Conservation (phyloP, 2,888 invertebrate genomes). For the Blastobasis lacticolella region DNA sequence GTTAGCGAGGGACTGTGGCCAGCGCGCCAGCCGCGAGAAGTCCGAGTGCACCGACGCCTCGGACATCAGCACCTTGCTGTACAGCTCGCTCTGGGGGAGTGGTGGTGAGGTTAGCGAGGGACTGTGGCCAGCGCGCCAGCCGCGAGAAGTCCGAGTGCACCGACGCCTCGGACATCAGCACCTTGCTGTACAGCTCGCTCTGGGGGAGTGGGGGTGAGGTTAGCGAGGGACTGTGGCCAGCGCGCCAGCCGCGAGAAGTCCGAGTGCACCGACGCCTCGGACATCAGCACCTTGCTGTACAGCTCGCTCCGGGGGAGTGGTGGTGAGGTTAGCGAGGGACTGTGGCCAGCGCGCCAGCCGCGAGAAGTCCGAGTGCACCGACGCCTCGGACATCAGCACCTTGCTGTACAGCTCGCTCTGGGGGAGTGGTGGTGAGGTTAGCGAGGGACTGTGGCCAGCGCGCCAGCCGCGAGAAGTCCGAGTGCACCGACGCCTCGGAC, state of each 20-base stretch:
- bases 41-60: constrained; percentile 96
- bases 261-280: constrained; percentile 93
- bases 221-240: too few species aligned
- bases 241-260: constrained; percentile 98
- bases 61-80: constrained; percentile 89
- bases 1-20: too few species aligned
- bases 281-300: constrained; percentile 90
- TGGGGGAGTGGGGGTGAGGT: too few species aligned
- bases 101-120: too few species aligned
- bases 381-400: constrained; percentile 90
- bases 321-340: too few species aligned
- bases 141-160: constrained; percentile 98
- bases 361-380: constrained; percentile 97
- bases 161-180: constrained; percentile 90
- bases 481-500: constrained; percentile 93
- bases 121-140: constrained; percentile 95
- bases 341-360: constrained; percentile 96
- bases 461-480: constrained; percentile 97
- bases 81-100: constrained; percentile 85
- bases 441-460: too few species aligned
- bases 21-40: constrained; percentile 96
- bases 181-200: constrained; percentile 93
- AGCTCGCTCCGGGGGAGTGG: constrained; percentile 93
- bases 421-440: too few species aligned
- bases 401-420: constrained; percentile 94